These are phyloP conservation scores for Drosophila ohnishii DNA, from an alignment of 1,140 invertebrate species.

Conservation along the genomic window DNA sequence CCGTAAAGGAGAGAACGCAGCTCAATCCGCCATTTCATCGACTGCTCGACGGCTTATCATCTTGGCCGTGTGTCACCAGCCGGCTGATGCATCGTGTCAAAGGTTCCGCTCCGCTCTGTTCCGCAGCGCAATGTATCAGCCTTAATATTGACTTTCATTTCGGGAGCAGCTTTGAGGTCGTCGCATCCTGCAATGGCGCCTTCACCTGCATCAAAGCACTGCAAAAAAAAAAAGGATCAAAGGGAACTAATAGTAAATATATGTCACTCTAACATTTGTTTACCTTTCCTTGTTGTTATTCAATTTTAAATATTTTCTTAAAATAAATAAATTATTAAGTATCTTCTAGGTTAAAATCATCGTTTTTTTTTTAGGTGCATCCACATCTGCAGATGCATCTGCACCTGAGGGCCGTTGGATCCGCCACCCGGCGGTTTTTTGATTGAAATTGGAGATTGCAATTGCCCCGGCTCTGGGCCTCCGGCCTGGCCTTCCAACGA, in stretches of 20 bases:
- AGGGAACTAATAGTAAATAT: accelerated
- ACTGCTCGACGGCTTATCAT: constrained; percentile 72
- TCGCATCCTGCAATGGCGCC: constrained; percentile 39
- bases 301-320: not conserved
- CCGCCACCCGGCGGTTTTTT: constrained; percentile 67
- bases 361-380: not conserved
- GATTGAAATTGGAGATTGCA: constrained; percentile 79
- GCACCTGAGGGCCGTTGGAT: constrained; percentile 21
- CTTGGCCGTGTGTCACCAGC: constrained; percentile 66
- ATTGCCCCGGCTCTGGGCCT: constrained; percentile 59
- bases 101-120: constrained; percentile 40
- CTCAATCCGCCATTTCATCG: constrained; percentile 54
- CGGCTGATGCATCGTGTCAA: constrained; percentile 61
- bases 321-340: not conserved
- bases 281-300: not conserved
- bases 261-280: not conserved
- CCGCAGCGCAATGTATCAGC: constrained; percentile 65
- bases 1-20: constrained; percentile 4
- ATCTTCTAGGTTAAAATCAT: not conserved
- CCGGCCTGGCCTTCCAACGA: constrained; percentile 3
- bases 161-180: constrained; percentile 70
- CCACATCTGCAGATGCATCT: constrained; percentile 23
- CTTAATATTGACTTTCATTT: constrained; percentile 79
- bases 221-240: not conserved
- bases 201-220: constrained; percentile 2